Percentiles rank a stretch among this genome's conserved stretches.
Evolutionary conservation across 2,797 vertebrate genomes (phyloP).

Genomic region (Tiaroga cobitis): DNA sequence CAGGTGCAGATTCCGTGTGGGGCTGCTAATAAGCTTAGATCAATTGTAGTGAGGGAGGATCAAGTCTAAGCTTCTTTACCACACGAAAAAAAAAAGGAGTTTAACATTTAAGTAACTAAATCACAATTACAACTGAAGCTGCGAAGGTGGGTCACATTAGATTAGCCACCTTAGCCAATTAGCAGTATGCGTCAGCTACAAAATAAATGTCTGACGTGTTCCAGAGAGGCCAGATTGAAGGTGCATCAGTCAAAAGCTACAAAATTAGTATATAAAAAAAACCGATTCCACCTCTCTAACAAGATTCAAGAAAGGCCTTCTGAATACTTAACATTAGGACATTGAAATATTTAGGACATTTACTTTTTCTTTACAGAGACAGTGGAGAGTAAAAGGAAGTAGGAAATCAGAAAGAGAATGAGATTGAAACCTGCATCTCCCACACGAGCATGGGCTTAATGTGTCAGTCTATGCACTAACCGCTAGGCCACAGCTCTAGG

Average conservation of each 20-base stretch:
- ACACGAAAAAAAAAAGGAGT: constrained; percentile 14
- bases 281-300: not conserved
- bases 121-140: constrained; percentile 31
- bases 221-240: not conserved
- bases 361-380: not conserved
- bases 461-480: not conserved
- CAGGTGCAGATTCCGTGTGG: constrained; percentile 18
- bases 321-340: not conserved
- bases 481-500: not conserved
- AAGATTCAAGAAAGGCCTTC: not conserved
- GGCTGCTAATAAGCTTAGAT: constrained; percentile 26
- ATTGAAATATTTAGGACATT: not conserved
- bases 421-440: too few relatives aligned
- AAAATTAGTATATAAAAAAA: not conserved
- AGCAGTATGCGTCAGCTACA: not conserved
- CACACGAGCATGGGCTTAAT: too few relatives aligned
- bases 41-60: constrained; percentile 26
- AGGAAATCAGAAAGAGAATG: too few relatives aligned
- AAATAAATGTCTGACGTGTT: not conserved
- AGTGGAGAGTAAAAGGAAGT: too few relatives aligned
- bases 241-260: not conserved
- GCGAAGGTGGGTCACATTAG: constrained; percentile 28
- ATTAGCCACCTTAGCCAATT: constrained; percentile 22
- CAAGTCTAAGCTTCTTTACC: constrained; percentile 36
- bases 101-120: constrained; percentile 23